phyloP scores from a whole-genome alignment of 2,113 vertebrate species.

The Tachycineta bicolor region DNA sequence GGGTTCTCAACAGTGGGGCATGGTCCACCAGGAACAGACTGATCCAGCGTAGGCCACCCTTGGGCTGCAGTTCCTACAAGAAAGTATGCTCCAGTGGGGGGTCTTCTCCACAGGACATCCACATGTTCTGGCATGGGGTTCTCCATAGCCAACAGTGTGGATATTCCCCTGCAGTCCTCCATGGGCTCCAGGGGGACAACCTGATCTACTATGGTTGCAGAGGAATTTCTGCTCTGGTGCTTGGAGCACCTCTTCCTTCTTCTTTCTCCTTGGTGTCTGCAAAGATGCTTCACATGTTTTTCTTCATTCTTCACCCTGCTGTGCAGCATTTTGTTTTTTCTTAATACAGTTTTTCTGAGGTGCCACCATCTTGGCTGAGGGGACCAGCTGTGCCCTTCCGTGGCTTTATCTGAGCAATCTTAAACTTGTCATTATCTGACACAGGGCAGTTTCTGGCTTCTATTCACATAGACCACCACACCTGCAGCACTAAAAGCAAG shows the following conservation, averaged over 20 bases:
- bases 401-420: background rate
- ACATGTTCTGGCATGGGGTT: accelerated
- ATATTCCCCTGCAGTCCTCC: background rate
- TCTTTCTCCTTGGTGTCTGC: background rate
- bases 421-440: background rate
- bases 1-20: accelerated
- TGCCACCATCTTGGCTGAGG: background rate
- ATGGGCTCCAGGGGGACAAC: background rate
- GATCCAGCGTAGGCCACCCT: background rate
- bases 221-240: background rate
- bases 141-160: background rate
- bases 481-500: accelerated
- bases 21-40: background rate
- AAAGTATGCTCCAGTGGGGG: background rate
- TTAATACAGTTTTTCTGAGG: background rate
- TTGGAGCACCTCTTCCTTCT: background rate
- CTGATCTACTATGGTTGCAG: background rate
- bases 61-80: background rate
- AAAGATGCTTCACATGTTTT: background rate
- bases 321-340: background rate
- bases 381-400: background rate
- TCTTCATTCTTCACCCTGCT: background rate
- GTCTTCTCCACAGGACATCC: background rate
- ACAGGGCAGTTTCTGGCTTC: background rate
- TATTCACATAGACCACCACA: background rate